Evolutionary conservation across 2,888 invertebrate species (phyloP).

Genomic region (Polydrusus pterygomalis): DNA sequence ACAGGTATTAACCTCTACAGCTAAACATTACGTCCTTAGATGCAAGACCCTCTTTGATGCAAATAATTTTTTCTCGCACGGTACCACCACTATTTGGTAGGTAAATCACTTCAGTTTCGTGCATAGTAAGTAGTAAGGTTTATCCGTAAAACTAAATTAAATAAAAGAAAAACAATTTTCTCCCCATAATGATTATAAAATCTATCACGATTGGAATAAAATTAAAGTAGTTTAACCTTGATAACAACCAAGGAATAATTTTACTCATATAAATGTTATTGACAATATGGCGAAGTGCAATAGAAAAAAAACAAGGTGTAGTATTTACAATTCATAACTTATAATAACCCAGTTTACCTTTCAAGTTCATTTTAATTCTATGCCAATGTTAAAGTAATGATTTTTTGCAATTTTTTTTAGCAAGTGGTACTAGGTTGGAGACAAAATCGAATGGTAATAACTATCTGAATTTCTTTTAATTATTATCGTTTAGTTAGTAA

Average conservation of each 20-base stretch:
- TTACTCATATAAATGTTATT: slow-evolving; percentile 25
- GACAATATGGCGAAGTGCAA: slow-evolving; percentile 39
- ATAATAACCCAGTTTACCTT: slow-evolving; percentile 47
- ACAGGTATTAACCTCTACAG: no score
- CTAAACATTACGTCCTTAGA: no score
- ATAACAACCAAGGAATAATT: slow-evolving; percentile 7
- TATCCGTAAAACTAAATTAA: no score
- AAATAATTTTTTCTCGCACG: no score
- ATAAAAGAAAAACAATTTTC: background rate
- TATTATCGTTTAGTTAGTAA: background rate
- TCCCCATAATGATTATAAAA: background rate
- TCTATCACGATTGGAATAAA: background rate
- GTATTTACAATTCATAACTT: slow-evolving; percentile 32
- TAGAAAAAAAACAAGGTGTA: slow-evolving; percentile 30
- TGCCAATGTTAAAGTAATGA: slow-evolving; percentile 42
- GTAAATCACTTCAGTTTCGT: no score
- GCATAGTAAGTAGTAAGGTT: no score
- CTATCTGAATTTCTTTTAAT: slow-evolving; percentile 6
- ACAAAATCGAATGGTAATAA: background rate
- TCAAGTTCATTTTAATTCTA: slow-evolving; percentile 46
- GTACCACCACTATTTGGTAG: no score
- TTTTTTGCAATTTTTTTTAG: slow-evolving; percentile 33
- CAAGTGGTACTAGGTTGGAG: slow-evolving; percentile 40
- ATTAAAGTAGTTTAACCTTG: slow-evolving; percentile 15
- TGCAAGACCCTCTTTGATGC: no score